A percentile compares a stretch with the other conserved stretches of the same genome.
Conservation (phyloP, 1,140 invertebrate species). For the Drosophila melanogaster region DNA sequence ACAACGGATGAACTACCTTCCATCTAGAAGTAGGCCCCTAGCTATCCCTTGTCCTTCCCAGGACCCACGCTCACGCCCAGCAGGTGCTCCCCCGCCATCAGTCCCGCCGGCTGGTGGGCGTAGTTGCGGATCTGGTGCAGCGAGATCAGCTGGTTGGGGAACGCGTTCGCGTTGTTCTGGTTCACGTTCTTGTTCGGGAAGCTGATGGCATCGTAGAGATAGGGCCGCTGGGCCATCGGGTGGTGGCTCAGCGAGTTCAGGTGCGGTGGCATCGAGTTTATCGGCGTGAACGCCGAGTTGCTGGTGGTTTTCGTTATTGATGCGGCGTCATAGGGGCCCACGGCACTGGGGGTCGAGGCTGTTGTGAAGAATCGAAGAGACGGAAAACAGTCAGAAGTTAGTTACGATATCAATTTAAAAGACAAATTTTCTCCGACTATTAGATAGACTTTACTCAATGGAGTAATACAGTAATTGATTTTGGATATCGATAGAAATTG, state of each 20-base stretch:
- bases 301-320: slow-evolving; percentile 86
- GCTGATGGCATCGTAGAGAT: slow-evolving; percentile 96
- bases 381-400: neutral
- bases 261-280: slow-evolving; percentile 94
- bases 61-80: slow-evolving; percentile 83
- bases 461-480: too few species aligned
- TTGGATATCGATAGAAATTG: too few species aligned
- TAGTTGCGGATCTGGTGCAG: slow-evolving; percentile 98
- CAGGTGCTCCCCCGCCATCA: slow-evolving; percentile 83
- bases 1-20: slow-evolving; percentile 12
- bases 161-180: slow-evolving; percentile 89
- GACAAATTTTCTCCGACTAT: too few species aligned
- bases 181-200: slow-evolving; percentile 87
- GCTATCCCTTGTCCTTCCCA: slow-evolving; percentile 84
- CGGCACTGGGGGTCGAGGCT: slow-evolving; percentile 78
- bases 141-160: slow-evolving; percentile 97
- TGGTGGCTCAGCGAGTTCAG: slow-evolving; percentile 91
- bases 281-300: slow-evolving; percentile 96
- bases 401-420: too few species aligned
- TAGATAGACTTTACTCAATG: too few species aligned
- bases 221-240: slow-evolving; percentile 90
- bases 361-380: neutral
- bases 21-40: slow-evolving; percentile 82
- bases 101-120: slow-evolving; percentile 92
- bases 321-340: slow-evolving; percentile 77